Conservation (phyloP, 2,888 invertebrate genomes). For the Andrena hattorfiana region DNA sequence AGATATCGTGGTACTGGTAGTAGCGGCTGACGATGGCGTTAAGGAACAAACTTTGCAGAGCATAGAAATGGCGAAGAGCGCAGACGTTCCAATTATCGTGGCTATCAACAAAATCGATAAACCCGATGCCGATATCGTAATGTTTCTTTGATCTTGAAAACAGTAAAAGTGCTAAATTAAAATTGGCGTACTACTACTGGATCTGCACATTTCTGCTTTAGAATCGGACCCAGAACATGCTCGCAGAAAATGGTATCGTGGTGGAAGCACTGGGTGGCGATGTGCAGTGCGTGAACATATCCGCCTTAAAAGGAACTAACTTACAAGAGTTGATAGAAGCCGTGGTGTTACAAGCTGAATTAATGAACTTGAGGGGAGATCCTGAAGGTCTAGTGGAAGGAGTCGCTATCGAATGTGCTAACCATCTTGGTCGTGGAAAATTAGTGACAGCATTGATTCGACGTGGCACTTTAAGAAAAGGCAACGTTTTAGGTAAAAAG, state of each 20-base stretch:
- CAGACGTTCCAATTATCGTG: slow-evolving; percentile 95
- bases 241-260: slow-evolving; percentile 92
- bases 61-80: slow-evolving; percentile 93
- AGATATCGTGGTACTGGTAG: slow-evolving; percentile 97
- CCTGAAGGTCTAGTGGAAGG: slow-evolving; percentile 95
- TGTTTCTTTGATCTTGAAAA: not conserved
- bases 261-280: slow-evolving; percentile 97
- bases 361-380: slow-evolving; percentile 95
- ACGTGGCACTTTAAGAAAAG: slow-evolving; percentile 87
- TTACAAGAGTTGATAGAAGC: slow-evolving; percentile 93
- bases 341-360: slow-evolving; percentile 92
- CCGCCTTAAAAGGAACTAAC: slow-evolving; percentile 94
- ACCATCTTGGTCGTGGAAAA: slow-evolving; percentile 89
- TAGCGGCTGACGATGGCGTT: slow-evolving; percentile 99
- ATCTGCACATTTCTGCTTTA: slow-evolving; percentile 81
- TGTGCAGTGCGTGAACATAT: slow-evolving; percentile 95
- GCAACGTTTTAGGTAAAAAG: slow-evolving; percentile 85
- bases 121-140: slow-evolving; percentile 94
- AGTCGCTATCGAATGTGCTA: slow-evolving; percentile 94
- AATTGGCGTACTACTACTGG: not conserved
- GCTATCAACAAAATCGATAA: slow-evolving; percentile 99
- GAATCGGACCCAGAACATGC: slow-evolving; percentile 91
- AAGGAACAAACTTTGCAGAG: slow-evolving; percentile 99
- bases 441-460: slow-evolving; percentile 87
- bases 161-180: not conserved